Base-by-base conservation (phyloP, 2,113 vertebrate species). In the Gambusia holbrooki region DNA sequence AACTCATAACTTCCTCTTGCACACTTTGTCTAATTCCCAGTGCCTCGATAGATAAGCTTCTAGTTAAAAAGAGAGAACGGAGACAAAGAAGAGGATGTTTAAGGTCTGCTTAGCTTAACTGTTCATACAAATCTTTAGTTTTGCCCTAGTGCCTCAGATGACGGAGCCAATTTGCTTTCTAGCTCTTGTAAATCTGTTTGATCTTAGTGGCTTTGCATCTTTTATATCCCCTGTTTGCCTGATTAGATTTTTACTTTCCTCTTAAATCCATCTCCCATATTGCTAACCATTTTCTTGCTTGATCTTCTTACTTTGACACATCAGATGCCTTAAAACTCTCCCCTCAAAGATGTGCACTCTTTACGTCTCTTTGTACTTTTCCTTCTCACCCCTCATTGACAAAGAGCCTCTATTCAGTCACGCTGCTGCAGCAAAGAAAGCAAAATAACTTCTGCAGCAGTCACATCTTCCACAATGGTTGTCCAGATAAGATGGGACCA, bases 401-500 rank as follows among this genome's bases (percentile, higher is more conserved):
- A 82, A 84, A 81, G 61, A 71, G 69, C 5, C 64, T 64, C 67
- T 32, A 30, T 77, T 76, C 58, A 60, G 69, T 63, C 17, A 17
- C 2, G 28, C 3, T 71, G 73, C 74, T 63, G 71, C 78, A 61
- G 3, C 40, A 58, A 7, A 68, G 71, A 83, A 35, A 80, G 33
- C 29, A 25, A 76, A 73, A 61, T 64, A 71, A 66, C 73, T 66
- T 69, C 67, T 68, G 45, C 60, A 54, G 33, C n/a, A 65, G 61
- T 74, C 71, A 73, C 17, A 4, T 73, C 35, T 79, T 10, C 3
- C 58, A 66, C 72, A 72, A 54, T 75, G 29, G 25, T 51, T 65
- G 63, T 76, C 67, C 77, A 86, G 80, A 87, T 87, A 83, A 78
- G 77, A 84, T 17, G 45, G 71, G 74, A 73, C 45, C 67, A 33